Evolutionary conservation across 2,113 vertebrate genomes (phyloP), one percentile per base, ranked within the genome.

Genomic region (Eulemur rufifrons): DNA sequence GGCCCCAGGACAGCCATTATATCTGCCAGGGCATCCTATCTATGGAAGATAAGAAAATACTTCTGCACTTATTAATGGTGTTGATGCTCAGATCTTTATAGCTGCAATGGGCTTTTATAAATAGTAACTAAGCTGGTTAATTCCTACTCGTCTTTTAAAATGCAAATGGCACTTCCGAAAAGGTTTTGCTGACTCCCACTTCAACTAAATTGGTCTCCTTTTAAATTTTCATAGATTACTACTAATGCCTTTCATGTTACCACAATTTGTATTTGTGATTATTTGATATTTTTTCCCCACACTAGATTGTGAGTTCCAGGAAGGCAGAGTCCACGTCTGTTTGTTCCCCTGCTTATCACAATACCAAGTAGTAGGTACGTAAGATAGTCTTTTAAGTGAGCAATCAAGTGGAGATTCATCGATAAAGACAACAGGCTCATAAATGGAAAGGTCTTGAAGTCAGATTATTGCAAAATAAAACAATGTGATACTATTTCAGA

Each of bases 391-490:
- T 77, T 61, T 88, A 42, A 56, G 14, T 85, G 77, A 69, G 8
- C 18, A 27, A 3, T 83, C 68, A 27, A 63, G 18, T 95, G 23
- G 61, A 63, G 54, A 77, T 94, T 56, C 34, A 59, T 52, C 61
- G 25, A 73, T 25, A 84, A 82, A 52, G 47, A 81, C 47, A 54
- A 84, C 34, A 69, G 42, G 68, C 45, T 91, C 64, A 52, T 47
- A 66, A 95, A 56, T 97, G 45, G 83, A 95, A 91, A 66, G 68
- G 15, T 64, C 27, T 64, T 83, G 34, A 89, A 94, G 59, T 76
- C 17, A 80, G 80, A 94, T 86, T 90, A 18, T 86, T 95, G 37
- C 74, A 71, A 71, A 91, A 32, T 52, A 61, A 94, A 80, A 39
- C 74, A 66, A 2, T 56, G 68, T 64, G 29, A 45, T 73, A 50